Conservation (phyloP, 2,113 vertebrate genomes). For the Hemicordylus capensis region DNA sequence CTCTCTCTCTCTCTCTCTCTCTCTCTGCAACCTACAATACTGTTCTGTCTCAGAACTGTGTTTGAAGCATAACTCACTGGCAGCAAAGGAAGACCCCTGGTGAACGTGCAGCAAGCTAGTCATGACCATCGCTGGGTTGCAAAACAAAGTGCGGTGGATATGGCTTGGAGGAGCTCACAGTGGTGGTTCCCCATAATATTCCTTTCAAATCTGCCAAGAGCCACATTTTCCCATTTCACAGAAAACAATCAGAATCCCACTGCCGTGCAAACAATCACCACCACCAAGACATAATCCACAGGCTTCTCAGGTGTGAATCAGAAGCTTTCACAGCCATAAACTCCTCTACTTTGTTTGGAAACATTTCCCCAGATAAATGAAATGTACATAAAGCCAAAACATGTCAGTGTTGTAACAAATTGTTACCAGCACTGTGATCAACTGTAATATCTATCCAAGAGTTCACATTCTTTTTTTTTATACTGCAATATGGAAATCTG, state of each 20-base stretch:
- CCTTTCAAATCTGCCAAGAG: conserved; percentile 58
- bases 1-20: conserved; percentile 23
- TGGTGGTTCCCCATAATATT: conserved; percentile 50
- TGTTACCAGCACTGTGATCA: conserved; percentile 25
- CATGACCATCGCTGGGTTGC: conserved; percentile 44
- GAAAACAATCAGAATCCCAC: conserved; percentile 12
- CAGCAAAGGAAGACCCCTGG: conserved; percentile 36
- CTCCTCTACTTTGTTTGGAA: too few species aligned
- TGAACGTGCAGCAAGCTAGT: conserved; percentile 45
- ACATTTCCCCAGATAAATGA: conserved; percentile 28
- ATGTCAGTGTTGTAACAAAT: conserved; percentile 57
- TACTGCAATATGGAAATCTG: conserved; percentile 55
- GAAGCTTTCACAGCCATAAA: neutral
- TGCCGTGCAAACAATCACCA: neutral
- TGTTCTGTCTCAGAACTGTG: conserved; percentile 29
- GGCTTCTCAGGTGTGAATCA: neutral
- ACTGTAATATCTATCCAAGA: conserved; percentile 67
- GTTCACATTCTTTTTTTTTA: conserved; percentile 66
- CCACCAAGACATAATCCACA: neutral
- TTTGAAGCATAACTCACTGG: conserved; percentile 59
- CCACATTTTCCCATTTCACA: conserved; percentile 51
- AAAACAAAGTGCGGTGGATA: conserved; percentile 38
- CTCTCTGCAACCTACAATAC: neutral
- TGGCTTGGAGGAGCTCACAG: conserved; percentile 41
- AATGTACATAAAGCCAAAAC: conserved; percentile 50